Evolutionary conservation across 2,888 invertebrate species (phyloP).

Genomic region (Byasa hedistus): DNA sequence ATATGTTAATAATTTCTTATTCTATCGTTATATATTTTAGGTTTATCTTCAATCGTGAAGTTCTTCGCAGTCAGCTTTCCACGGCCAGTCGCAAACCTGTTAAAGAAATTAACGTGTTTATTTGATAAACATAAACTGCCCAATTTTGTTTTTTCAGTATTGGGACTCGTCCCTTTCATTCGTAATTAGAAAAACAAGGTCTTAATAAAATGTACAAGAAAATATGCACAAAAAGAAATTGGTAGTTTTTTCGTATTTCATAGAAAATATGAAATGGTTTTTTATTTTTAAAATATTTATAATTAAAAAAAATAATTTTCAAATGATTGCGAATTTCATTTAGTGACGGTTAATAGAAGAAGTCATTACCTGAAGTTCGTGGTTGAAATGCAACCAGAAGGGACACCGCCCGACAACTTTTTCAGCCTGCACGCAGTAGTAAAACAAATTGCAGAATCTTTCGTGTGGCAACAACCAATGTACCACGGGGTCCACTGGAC

Average conservation of each 20-base stretch:
- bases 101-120: not conserved
- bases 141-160: no score
- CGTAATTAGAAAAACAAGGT: no score
- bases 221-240: no score
- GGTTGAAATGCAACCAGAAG: conserved; percentile 53
- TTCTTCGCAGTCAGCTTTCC: conserved; percentile 37
- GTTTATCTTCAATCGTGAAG: not conserved
- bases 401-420: conserved; percentile 48
- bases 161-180: no score
- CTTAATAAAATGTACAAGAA: no score
- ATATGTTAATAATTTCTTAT: not conserved
- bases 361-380: conserved; percentile 47
- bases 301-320: not conserved
- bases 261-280: no score
- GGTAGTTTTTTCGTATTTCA: no score
- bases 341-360: not conserved
- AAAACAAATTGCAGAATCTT: conserved; percentile 56
- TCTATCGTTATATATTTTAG: not conserved
- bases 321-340: not conserved
- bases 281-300: no score
- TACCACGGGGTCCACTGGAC: conserved; percentile 55
- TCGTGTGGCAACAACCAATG: conserved; percentile 62
- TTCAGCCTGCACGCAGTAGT: conserved; percentile 64
- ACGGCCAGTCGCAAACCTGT: conserved; percentile 54
- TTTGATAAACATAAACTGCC: no score